phyloP scores from a whole-genome alignment of 2,113 vertebrate species.

The Columba janthina region DNA sequence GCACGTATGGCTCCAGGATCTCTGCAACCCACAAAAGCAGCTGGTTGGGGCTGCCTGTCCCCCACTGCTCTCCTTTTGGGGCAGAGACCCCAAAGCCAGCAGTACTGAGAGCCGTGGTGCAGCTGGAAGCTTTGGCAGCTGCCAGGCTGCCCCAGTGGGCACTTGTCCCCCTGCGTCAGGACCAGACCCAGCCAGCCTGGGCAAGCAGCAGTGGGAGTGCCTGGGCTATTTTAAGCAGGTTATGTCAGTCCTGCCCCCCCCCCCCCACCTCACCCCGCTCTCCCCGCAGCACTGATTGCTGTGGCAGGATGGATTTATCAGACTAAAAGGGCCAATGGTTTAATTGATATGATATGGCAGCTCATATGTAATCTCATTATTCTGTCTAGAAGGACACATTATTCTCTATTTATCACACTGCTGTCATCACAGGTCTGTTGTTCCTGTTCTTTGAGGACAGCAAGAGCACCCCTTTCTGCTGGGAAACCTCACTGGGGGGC shows the following conservation, averaged over 20 bases:
- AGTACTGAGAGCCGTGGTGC: neutral
- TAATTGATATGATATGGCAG: slow-evolving; percentile 67
- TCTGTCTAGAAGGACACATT: slow-evolving; percentile 61
- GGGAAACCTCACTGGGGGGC: neutral
- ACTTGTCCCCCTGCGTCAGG: neutral
- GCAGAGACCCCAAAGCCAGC: neutral
- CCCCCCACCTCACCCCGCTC: neutral
- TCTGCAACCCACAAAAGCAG: neutral
- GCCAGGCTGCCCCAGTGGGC: rapidly evolving
- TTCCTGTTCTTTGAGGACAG: neutral
- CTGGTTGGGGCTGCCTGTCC: neutral
- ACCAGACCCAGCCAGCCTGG: rapidly evolving
- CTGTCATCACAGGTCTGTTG: slow-evolving; percentile 3
- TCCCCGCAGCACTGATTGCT: slow-evolving; percentile 1
- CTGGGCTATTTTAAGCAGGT: slow-evolving; percentile 47
- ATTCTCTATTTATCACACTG: slow-evolving; percentile 62
- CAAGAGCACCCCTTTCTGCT: neutral
- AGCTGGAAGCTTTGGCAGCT: neutral
- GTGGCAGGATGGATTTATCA: slow-evolving; percentile 37
- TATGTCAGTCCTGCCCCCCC: slow-evolving; percentile 26
- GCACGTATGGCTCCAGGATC: neutral
- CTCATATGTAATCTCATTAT: slow-evolving; percentile 63
- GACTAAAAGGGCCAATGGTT: slow-evolving; percentile 43
- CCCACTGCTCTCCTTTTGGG: neutral
- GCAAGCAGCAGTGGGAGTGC: rapidly evolving